Evolutionary conservation across 2,113 vertebrate species (phyloP).

Genomic region (Hassar affinis): DNA sequence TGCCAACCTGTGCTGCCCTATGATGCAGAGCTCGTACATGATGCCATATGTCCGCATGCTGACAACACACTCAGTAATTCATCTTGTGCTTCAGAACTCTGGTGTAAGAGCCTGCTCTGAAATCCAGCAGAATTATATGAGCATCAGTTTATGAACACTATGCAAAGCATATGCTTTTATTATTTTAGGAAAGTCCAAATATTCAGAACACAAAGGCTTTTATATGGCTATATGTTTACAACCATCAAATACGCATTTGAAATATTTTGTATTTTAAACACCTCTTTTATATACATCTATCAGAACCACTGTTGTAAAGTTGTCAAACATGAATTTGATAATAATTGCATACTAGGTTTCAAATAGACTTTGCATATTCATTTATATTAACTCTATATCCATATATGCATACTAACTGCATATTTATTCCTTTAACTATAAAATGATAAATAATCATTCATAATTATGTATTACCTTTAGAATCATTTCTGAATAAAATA

Average conservation of each 20-base stretch:
- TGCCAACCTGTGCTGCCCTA: conserved; percentile 25
- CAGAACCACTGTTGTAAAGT: background rate
- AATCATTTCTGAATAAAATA: background rate
- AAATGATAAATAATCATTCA: background rate
- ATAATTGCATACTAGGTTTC: background rate
- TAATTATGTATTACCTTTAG: background rate
- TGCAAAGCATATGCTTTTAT: background rate
- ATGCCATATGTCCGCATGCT: conserved; percentile 27
- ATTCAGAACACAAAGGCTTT: background rate
- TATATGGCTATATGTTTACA: background rate
- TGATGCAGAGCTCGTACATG: background rate
- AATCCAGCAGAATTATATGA: background rate
- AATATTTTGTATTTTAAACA: background rate
- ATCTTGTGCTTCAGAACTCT: background rate
- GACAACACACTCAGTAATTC: background rate
- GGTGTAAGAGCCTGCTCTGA: background rate
- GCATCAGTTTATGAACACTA: background rate
- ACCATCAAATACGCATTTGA: background rate
- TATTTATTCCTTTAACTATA: background rate
- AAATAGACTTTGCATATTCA: background rate
- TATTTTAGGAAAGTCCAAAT: background rate
- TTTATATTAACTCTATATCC: background rate
- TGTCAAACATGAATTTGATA: background rate
- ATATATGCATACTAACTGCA: background rate
- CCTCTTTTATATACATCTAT: background rate